Percentiles rank a stretch among this genome's conserved stretches.
These are phyloP conservation scores for Callyntrura sp. DNA, from an alignment of 2,888 invertebrate species.

Conservation along the genomic window DNA sequence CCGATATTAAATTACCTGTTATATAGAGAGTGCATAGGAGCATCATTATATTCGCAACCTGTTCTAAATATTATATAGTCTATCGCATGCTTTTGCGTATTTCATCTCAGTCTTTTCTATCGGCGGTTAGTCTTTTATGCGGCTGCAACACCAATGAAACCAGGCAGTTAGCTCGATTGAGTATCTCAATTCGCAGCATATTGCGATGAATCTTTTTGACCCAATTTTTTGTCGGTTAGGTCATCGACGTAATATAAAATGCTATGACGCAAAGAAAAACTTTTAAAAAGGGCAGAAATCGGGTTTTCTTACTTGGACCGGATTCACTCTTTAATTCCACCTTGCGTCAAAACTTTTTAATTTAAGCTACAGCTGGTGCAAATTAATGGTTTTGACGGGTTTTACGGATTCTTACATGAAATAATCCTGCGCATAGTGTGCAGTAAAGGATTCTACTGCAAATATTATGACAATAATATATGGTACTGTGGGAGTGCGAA, in stretches of 20 bases:
- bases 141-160: not conserved
- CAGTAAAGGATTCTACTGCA: no score
- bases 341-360: slow-evolving; percentile 13
- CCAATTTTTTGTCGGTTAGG: not conserved
- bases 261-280: no score
- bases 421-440: no score
- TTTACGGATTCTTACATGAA: no score
- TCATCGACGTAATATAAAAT: not conserved
- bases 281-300: not conserved
- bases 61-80: no score
- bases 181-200: not conserved
- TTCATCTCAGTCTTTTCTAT: no score
- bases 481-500: no score
- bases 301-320: not conserved
- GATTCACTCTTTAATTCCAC: slow-evolving; percentile 22
- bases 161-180: not conserved
- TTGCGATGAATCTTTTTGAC: no score
- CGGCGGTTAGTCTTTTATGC: no score
- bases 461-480: no score
- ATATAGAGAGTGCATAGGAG: not conserved
- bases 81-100: no score
- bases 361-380: slow-evolving; percentile 40
- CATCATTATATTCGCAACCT: not conserved
- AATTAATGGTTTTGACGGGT: not conserved
- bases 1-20: slow-evolving; percentile 31